A percentile compares a stretch with the other conserved stretches of the same genome.
phyloP scores from a whole-genome alignment of 30 jellyfish, hydroid and myxozoan species.

The Haliclystus octoradiatus region DNA sequence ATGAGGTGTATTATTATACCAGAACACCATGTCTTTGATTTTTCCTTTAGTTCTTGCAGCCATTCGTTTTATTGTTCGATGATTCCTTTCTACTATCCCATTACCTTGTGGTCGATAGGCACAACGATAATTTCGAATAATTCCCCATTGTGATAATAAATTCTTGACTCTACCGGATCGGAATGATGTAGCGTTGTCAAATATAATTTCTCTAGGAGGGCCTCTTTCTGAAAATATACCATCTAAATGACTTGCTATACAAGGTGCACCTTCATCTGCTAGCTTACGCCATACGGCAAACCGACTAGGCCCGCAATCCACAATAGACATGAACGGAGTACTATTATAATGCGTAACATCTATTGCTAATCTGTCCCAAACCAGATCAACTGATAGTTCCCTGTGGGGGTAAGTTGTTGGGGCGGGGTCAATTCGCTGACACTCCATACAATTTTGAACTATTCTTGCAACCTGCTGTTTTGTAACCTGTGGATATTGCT shows the following conservation, averaged over 20 bases:
- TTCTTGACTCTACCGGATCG: too few species aligned
- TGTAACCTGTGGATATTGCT: background rate
- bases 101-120: too few species aligned
- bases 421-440: background rate
- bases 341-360: background rate
- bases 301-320: background rate
- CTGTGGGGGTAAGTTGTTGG: background rate
- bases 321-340: background rate
- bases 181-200: background rate
- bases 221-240: background rate
- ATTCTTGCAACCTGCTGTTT: background rate
- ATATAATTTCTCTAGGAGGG: background rate
- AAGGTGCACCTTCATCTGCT: background rate
- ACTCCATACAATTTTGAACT: background rate
- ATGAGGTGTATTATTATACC: too few species aligned
- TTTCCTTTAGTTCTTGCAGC: too few species aligned
- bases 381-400: background rate
- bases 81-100: too few species aligned
- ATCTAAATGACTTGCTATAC: background rate
- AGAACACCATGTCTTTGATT: too few species aligned
- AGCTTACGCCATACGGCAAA: background rate
- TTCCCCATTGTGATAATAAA: too few species aligned
- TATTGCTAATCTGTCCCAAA: background rate
- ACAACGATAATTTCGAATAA: too few species aligned
- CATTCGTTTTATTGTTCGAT: too few species aligned